These are phyloP conservation scores for Opisthocomus hoazin DNA, from an alignment of 2,113 vertebrate species.

Conservation along the genomic window DNA sequence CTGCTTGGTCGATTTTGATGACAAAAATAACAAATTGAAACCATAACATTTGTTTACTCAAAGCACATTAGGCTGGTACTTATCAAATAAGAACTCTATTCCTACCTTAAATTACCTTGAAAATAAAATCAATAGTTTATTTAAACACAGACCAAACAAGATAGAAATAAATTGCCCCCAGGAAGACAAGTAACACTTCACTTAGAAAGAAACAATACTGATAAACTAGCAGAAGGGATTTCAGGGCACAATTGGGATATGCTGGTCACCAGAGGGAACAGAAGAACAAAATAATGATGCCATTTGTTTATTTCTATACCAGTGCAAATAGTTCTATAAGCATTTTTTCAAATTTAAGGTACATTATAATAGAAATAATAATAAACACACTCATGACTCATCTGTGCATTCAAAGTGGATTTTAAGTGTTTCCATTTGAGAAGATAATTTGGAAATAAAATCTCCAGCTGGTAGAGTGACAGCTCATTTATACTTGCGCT, in stretches of 20 bases:
- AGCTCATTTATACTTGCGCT: background rate
- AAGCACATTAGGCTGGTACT: slow-evolving; percentile 13
- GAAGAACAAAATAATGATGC: background rate
- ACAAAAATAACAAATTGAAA: slow-evolving; percentile 38
- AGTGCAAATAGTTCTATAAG: background rate
- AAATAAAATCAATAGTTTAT: slow-evolving; percentile 70
- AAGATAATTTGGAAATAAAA: background rate
- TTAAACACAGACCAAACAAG: slow-evolving; percentile 35
- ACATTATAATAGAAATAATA: background rate
- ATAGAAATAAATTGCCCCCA: background rate
- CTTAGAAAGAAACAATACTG: background rate
- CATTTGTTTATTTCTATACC: background rate
- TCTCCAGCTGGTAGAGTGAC: background rate
- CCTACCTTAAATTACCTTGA: slow-evolving; percentile 59
- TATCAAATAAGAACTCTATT: slow-evolving; percentile 52
- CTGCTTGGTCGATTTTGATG: background rate
- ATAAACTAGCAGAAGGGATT: background rate
- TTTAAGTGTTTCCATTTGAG: slow-evolving; percentile 1
- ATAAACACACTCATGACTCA: background rate
- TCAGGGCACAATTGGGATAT: background rate
- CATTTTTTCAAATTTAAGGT: background rate
- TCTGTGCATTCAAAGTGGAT: background rate
- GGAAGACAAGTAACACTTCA: slow-evolving; percentile 17
- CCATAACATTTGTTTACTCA: slow-evolving; percentile 41
- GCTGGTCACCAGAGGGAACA: background rate